Evolutionary conservation across 2,888 invertebrate genomes (phyloP).

Genomic region (Pseudanteris insignis): DNA sequence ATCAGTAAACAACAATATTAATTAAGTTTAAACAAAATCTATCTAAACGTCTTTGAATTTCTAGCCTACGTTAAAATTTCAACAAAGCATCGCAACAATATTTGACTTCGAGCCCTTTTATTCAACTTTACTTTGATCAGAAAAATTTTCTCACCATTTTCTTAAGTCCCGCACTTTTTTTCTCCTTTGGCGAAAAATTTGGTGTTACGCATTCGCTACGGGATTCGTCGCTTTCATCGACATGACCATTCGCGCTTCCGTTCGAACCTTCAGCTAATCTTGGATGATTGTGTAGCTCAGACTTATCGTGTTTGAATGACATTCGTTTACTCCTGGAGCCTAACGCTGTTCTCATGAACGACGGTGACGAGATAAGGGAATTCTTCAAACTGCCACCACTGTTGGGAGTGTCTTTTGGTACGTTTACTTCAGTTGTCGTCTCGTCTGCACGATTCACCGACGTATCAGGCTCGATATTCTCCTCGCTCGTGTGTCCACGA

Average conservation of each 20-base stretch:
- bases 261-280: constrained; percentile 47
- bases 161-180: constrained; percentile 76
- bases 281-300: constrained; percentile 4
- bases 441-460: constrained; percentile 2
- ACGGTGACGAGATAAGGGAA: constrained; percentile 57
- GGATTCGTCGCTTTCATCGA: constrained; percentile 57
- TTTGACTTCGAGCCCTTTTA: too few relatives aligned
- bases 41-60: too few relatives aligned
- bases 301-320: constrained; percentile 32
- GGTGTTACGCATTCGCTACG: constrained; percentile 54
- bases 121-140: constrained; percentile 67
- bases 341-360: constrained; percentile 67
- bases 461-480: constrained; percentile 26
- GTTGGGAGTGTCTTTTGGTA: neutral
- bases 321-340: constrained; percentile 62
- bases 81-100: too few relatives aligned
- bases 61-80: too few relatives aligned
- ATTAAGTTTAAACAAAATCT: too few relatives aligned
- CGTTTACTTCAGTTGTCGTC: neutral
- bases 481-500: neutral
- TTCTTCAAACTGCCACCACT: constrained; percentile 49
- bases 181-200: constrained; percentile 67
- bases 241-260: constrained; percentile 46
- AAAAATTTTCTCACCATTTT: constrained; percentile 84
- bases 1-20: too few relatives aligned